A percentile compares a stretch with the other conserved stretches of the same genome.
Evolutionary conservation across 2,113 vertebrate species (phyloP).

Genomic region (Anthoscopus minutus): DNA sequence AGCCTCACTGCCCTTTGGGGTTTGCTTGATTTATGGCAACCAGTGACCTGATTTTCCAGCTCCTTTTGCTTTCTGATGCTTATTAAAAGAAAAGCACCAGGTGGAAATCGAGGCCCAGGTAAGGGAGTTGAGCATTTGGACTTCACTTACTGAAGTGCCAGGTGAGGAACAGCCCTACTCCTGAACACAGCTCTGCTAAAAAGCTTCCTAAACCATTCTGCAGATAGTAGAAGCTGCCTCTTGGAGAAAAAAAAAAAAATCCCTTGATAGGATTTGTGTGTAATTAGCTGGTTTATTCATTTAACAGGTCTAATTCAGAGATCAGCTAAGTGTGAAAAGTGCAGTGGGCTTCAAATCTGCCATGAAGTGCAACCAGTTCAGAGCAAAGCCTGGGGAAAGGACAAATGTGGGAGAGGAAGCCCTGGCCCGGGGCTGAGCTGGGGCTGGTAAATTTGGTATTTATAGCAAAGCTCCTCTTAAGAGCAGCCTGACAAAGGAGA

Average conservation of each 20-base stretch:
- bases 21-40: background rate
- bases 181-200: background rate
- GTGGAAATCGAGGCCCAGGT: background rate
- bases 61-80: background rate
- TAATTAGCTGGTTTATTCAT: conserved; percentile 58
- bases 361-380: background rate
- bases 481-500: background rate
- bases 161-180: background rate
- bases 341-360: conserved; percentile 1
- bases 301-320: conserved; percentile 49
- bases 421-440: background rate
- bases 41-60: background rate
- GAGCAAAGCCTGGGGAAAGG: background rate
- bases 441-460: background rate
- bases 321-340: conserved; percentile 49
- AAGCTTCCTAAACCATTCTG: background rate
- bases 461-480: conserved; percentile 4
- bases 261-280: conserved; percentile 47
- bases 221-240: background rate
- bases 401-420: background rate
- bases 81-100: background rate
- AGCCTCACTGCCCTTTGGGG: background rate
- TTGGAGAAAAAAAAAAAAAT: conserved; percentile 21
- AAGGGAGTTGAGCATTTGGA: background rate
- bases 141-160: background rate